These are phyloP conservation scores for Acleris emargana DNA, from an alignment of 2,888 invertebrate genomes.

Conservation along the genomic window DNA sequence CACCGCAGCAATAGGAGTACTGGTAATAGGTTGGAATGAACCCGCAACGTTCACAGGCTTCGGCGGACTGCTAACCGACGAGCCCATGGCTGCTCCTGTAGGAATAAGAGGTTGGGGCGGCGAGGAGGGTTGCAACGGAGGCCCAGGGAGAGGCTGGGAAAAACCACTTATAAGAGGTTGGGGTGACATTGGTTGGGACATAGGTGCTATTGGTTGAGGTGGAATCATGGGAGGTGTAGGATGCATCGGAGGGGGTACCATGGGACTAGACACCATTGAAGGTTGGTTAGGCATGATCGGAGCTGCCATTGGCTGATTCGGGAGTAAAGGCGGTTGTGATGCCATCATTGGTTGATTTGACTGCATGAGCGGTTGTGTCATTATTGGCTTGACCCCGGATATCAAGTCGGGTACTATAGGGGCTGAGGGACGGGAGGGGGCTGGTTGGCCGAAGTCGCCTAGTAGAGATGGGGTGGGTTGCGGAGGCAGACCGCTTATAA, in stretches of 20 bases:
- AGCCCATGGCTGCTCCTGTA: conserved; percentile 54
- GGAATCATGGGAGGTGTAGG: conserved; percentile 29
- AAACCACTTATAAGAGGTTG: conserved; percentile 43
- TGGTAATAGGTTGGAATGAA: conserved; percentile 68
- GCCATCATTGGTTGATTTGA: conserved; percentile 40
- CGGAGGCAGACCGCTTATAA: conserved; percentile 47
- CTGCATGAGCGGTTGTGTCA: conserved; percentile 50
- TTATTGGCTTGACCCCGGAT: conserved; percentile 62
- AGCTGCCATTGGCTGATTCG: conserved; percentile 54
- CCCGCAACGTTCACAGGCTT: conserved; percentile 51
- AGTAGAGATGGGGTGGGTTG: conserved; percentile 52
- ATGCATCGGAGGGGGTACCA: conserved; percentile 41
- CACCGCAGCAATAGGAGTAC: conserved; percentile 68
- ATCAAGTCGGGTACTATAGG: conserved; percentile 64
- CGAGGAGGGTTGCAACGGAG: conserved; percentile 46
- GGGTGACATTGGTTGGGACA: conserved; percentile 33
- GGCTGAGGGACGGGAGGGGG: conserved; percentile 19
- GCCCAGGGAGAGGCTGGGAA: conserved; percentile 41
- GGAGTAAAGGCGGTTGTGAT: conserved; percentile 43
- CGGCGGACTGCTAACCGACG: conserved; percentile 64
- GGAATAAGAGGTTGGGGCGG: conserved; percentile 50
- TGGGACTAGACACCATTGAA: conserved; percentile 36
- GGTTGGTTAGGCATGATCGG: conserved; percentile 5
- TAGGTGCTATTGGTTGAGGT: conserved; percentile 34
- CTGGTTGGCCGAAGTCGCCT: conserved; percentile 53